These are phyloP conservation scores for Ophion ellenae DNA, from an alignment of 2,888 invertebrate species.

Conservation along the genomic window DNA sequence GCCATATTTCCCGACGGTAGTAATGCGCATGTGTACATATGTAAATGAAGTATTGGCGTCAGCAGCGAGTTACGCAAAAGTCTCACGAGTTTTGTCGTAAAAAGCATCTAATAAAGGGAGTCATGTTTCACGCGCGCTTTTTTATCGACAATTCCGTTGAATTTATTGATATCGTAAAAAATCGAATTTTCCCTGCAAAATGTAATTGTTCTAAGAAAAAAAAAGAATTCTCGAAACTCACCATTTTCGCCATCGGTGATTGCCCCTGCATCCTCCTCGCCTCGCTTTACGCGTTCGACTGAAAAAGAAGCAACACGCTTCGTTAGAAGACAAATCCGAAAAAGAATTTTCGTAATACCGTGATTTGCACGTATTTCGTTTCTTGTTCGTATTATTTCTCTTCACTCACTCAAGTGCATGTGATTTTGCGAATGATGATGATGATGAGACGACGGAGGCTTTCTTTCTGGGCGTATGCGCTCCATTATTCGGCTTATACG, in stretches of 20 bases:
- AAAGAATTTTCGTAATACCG: slow-evolving; percentile 1
- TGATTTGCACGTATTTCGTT: not conserved
- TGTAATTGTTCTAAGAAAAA: not conserved
- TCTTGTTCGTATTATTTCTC: not conserved
- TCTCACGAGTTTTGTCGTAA: slow-evolving; percentile 11
- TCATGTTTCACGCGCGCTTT: not conserved
- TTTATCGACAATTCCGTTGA: not conserved
- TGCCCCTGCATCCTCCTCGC: slow-evolving; percentile 78
- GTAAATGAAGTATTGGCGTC: slow-evolving; percentile 32
- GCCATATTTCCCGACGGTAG: not conserved
- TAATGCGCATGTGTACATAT: not conserved
- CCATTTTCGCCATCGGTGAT: slow-evolving; percentile 82
- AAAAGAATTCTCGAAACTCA: slow-evolving; percentile 71
- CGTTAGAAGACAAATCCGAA: not conserved
- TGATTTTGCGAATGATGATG: slow-evolving; percentile 78
- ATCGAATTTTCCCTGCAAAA: not conserved
- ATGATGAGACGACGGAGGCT: slow-evolving; percentile 84
- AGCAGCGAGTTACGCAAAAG: slow-evolving; percentile 41
- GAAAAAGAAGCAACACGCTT: slow-evolving; percentile 63
- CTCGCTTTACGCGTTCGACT: slow-evolving; percentile 83
- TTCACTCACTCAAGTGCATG: slow-evolving; percentile 76
- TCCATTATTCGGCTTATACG: slow-evolving; percentile 91
- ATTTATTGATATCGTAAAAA: not conserved
- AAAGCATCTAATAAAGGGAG: not conserved
- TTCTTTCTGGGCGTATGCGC: slow-evolving; percentile 85